Percentiles rank a stretch among this genome's conserved stretches.
Conservation (phyloP, 2,113 vertebrate species). For the Python bivittatus region DNA sequence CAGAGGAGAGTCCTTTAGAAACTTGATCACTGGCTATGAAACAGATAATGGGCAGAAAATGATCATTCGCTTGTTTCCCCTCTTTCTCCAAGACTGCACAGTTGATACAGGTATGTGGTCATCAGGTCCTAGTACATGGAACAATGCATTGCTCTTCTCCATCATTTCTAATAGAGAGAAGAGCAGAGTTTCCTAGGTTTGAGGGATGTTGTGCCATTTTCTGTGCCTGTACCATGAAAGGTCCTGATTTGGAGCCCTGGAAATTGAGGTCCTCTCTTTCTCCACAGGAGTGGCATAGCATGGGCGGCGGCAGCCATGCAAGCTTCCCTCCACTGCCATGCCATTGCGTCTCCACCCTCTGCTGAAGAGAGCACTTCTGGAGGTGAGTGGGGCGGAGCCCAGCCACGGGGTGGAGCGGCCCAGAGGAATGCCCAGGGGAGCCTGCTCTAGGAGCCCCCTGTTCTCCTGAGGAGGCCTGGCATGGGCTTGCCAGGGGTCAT, state of each 20-base stretch:
- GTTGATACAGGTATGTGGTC: neutral
- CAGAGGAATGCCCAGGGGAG: neutral
- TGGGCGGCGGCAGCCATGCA: constrained; percentile 69
- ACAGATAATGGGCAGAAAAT: too few relatives aligned
- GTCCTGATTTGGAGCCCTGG: constrained; percentile 62
- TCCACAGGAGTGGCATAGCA: constrained; percentile 72
- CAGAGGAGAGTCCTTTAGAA: neutral
- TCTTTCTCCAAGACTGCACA: neutral
- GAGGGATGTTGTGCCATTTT: neutral
- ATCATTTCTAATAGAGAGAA: neutral
- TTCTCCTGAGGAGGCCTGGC: neutral
- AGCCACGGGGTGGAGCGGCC: neutral
- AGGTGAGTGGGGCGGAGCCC: constrained; percentile 68
- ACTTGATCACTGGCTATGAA: neutral
- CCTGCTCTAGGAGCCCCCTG: too few relatives aligned
- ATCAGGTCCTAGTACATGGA: neutral
- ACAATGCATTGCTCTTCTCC: neutral
- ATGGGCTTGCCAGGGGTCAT: neutral
- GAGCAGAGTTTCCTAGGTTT: constrained; percentile 9
- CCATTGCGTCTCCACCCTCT: constrained; percentile 66
- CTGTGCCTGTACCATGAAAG: constrained; percentile 52
- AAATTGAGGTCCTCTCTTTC: constrained; percentile 72
- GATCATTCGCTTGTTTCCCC: neutral
- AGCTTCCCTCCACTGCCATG: constrained; percentile 68
- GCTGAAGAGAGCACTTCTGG: constrained; percentile 69